Evolutionary conservation across 2,113 vertebrate genomes (phyloP).

Genomic region (Aspidoscelis tigris): DNA sequence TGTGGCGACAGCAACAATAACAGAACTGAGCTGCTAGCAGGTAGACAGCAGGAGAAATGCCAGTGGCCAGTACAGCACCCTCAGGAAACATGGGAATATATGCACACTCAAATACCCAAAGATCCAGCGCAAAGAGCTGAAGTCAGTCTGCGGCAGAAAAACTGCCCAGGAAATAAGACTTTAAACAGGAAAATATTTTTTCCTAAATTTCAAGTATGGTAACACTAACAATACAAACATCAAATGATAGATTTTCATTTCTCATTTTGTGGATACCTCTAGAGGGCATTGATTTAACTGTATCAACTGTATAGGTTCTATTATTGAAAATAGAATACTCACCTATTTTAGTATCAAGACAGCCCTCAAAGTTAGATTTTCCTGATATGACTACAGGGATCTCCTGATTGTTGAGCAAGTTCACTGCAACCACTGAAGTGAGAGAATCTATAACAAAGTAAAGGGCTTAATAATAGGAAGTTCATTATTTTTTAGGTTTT

Average conservation of each 20-base stretch:
- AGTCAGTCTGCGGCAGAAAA: background rate
- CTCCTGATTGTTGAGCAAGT: constrained; percentile 87
- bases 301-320: background rate
- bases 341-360: constrained; percentile 90
- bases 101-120: no score
- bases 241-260: constrained; percentile 10
- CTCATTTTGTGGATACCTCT: constrained; percentile 12
- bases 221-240: background rate
- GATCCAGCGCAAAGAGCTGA: no score
- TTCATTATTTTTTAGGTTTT: constrained; percentile 8
- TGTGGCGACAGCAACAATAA: no score
- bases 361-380: constrained; percentile 79
- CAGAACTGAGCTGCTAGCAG: no score
- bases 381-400: constrained; percentile 88
- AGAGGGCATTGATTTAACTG: constrained; percentile 17
- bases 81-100: no score
- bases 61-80: no score
- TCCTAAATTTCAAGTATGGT: background rate
- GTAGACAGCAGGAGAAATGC: no score
- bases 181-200: background rate
- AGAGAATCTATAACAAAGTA: constrained; percentile 82
- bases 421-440: constrained; percentile 85
- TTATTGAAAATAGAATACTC: constrained; percentile 43
- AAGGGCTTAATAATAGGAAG: background rate
- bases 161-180: background rate